Evolutionary conservation across 2,797 vertebrate genomes (phyloP).

Genomic region (Mormyrops attenuatus): DNA sequence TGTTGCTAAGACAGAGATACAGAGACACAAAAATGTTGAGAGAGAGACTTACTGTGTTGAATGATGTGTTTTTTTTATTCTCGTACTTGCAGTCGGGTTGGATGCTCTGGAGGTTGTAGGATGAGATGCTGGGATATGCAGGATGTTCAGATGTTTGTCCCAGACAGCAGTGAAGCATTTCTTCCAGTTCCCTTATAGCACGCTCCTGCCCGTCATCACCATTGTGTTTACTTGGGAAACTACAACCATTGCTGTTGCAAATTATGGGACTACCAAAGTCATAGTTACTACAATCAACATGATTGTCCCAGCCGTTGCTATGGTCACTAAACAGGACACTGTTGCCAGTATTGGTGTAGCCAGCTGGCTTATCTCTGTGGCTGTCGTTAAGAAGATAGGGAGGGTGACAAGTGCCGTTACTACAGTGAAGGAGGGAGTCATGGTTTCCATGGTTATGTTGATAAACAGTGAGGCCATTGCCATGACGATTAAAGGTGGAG

Average conservation of each 20-base stretch:
- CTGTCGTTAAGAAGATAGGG: neutral
- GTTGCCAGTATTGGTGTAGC: constrained; percentile 22
- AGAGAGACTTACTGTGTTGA: constrained; percentile 72
- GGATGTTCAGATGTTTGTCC: constrained; percentile 49
- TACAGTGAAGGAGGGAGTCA: neutral
- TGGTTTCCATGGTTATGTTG: constrained; percentile 28
- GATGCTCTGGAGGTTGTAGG: constrained; percentile 29
- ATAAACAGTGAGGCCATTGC: constrained; percentile 27
- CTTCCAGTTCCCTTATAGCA: constrained; percentile 44
- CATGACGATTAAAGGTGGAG: constrained; percentile 24
- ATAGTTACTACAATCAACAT: neutral
- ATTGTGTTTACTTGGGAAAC: constrained; percentile 39
- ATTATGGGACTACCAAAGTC: constrained; percentile 40
- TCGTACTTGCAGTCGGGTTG: constrained; percentile 40
- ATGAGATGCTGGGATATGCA: constrained; percentile 30
- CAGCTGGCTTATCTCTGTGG: neutral
- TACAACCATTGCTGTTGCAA: constrained; percentile 41
- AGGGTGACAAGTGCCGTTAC: neutral
- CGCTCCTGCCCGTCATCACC: constrained; percentile 44
- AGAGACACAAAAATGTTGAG: neutral
- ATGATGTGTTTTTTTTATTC: constrained; percentile 58
- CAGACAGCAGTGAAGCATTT: constrained; percentile 62
- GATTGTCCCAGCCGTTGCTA: constrained; percentile 26
- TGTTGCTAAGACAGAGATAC: neutral
- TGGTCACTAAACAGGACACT: constrained; percentile 36